Evolutionary conservation across 2,797 vertebrate species (phyloP), one percentile per base, ranked within the genome.

Genomic region (Xenentodon cancila): DNA sequence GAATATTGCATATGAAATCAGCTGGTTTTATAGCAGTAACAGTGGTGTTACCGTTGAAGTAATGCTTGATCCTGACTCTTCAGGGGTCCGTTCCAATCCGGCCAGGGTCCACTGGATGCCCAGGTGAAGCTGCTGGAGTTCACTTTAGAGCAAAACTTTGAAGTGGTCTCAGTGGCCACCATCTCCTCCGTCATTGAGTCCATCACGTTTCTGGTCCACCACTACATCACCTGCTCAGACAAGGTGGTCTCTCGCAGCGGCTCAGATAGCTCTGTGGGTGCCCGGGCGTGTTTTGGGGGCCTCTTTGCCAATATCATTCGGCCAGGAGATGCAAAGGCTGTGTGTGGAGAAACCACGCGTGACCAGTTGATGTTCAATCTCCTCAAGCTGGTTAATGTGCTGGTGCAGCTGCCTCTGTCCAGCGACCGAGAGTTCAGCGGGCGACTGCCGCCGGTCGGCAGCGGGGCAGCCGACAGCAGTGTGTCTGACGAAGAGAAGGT

Each of bases 361-460:
- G 98, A 99, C 89, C 97, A 99, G 68, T 94, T 99, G 32, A 99
- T 99, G 98, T 99, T 99, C 69, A 96, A 99, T 89, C 93, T 99
- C 42, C 91, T 99, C 16, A 98, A 98, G 82, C 92, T 99, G 82
- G 95, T 99, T 63, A 99, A 98, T 57, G 95, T 96, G 74, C 92
- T 99, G 80, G 97, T 98, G 70, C 97, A 96, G 75, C 92, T 99
- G 70, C 97, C 97, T 0, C 94, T 99, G 67, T 97, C 98, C 0
- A 95, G 95, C 66, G 97, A 98, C 91, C 81, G 96, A 32, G 97
- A 99, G 75, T 98, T 95, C 82, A 99, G 97, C 1, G 96, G 96
- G 2, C 93, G 97, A 9, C 88, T 95, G 64, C 94, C 94, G 2
- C 90, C 93, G 1, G 85, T 92, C 0, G 90, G 94, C 32, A 92